Evolutionary conservation across 2,113 vertebrate genomes (phyloP), one percentile per base, ranked within the genome.

Genomic region (Tachuris rubrigastra): DNA sequence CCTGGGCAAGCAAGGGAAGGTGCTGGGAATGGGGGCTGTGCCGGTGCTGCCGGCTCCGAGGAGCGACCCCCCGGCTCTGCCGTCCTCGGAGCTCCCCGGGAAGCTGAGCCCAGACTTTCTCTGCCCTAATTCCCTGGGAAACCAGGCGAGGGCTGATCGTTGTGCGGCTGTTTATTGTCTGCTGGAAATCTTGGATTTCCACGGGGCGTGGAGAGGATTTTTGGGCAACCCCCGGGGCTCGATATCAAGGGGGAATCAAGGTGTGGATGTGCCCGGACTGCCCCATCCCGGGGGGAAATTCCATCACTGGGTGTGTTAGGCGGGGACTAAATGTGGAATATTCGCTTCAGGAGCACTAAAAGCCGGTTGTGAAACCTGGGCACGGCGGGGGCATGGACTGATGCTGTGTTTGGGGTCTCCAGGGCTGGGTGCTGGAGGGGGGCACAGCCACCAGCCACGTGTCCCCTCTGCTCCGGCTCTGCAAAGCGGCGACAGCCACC

Each of bases 401-500:
- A 10, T 0, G 5, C 39, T 8, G 31, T 1, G 16, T 53, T 87
- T 14, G 77, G 47, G 52, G 77, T 66, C 47, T 12, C 28, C 30
- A 12, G 1, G 20, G 66, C 30, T 53, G 76, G 14, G 13, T 7
- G 1, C 1, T 4, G 69, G 31, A 6, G 0, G 8, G 16, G 24
- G 44, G 4, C 24, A 28, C 1, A 2, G 42, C 31, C 62, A 12
- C 15, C 2, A 10, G 7, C 17, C 12, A 5, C 0, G 0, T 6
- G 14, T 25, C 53, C 27, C 88, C 59, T 35, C 60, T 5, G 8
- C 75, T 6, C 52, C 2, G 20, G 9, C 27, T n/a, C 41, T 18
- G 10, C 33, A 10, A 19, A 22, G 5, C 37, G 3, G 24, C 6
- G 15, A 3, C 0, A 4, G 17, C 10, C 1, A 0, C 39, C 4